Percentiles rank a stretch among this genome's conserved stretches.
phyloP scores from a whole-genome alignment of 2,797 vertebrate species.

The Pseudomugil tenellus region DNA sequence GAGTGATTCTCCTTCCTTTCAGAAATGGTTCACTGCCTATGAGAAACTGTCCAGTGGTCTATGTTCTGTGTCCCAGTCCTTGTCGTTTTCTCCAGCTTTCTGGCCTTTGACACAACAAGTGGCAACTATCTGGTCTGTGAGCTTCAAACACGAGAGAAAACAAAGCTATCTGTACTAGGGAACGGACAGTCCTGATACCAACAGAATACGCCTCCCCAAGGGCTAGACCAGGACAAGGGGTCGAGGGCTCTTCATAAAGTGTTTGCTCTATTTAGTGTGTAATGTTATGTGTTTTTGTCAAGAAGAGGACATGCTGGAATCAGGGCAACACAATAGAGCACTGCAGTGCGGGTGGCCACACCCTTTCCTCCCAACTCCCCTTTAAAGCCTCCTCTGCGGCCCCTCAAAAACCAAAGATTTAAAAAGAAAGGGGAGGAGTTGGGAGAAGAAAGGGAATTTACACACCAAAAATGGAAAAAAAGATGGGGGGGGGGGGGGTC shows the following conservation, averaged over 20 bases:
- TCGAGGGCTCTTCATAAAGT: conserved; percentile 31
- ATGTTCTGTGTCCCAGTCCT: background rate
- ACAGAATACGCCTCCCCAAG: conserved; percentile 36
- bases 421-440: conserved; percentile 30
- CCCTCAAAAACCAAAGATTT: conserved; percentile 47
- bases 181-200: conserved; percentile 51
- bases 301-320: conserved; percentile 51
- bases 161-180: conserved; percentile 64
- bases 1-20: background rate
- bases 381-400: conserved; percentile 43
- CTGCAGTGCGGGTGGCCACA: conserved; percentile 74
- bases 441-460: conserved; percentile 34
- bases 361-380: conserved; percentile 70
- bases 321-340: conserved; percentile 68
- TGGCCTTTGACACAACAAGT: conserved; percentile 50
- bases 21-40: background rate
- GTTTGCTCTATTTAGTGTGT: conserved; percentile 35
- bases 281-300: conserved; percentile 47
- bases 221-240: conserved; percentile 40
- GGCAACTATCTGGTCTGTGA: conserved; percentile 18
- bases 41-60: background rate
- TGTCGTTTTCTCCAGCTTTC: conserved; percentile 12
- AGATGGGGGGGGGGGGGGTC: conserved; percentile 2
- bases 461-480: conserved; percentile 21
- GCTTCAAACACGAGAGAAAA: conserved; percentile 49